A percentile compares a stretch with the other conserved stretches of the same genome.
These are phyloP conservation scores for Harpagifer antarcticus DNA, from an alignment of 2,797 vertebrate species.

Conservation along the genomic window DNA sequence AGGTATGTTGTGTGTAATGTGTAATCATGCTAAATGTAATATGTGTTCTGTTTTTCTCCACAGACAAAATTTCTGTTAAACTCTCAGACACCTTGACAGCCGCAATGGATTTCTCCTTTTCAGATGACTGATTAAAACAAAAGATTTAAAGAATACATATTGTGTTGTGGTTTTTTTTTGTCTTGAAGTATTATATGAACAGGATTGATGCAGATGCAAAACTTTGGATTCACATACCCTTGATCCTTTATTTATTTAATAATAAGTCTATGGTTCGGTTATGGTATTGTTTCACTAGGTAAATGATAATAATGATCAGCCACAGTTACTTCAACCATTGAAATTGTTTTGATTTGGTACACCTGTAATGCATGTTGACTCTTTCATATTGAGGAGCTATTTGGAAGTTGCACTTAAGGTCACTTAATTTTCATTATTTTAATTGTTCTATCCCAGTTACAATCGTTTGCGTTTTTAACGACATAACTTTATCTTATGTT, in stretches of 20 bases:
- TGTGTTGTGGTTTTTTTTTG: slow-evolving; percentile 22
- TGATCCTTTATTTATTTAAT: neutral
- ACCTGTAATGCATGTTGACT: too few relatives aligned
- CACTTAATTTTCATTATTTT: too few relatives aligned
- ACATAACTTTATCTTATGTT: too few relatives aligned
- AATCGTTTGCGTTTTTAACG: neutral
- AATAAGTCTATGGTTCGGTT: neutral
- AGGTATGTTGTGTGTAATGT: neutral
- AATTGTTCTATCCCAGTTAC: neutral
- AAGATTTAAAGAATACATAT: neutral
- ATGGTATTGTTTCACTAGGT: neutral
- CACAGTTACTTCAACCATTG: neutral
- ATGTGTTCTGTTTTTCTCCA: slow-evolving; percentile 37
- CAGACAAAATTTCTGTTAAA: slow-evolving; percentile 94
- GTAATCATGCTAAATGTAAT: neutral
- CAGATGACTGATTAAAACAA: slow-evolving; percentile 63
- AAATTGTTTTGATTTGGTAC: neutral
- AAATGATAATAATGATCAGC: neutral
- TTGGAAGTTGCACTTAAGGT: neutral
- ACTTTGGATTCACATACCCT: neutral
- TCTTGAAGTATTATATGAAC: too few relatives aligned
- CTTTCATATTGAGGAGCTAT: neutral
- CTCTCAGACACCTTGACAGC: slow-evolving; percentile 90
- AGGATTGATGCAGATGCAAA: neutral
- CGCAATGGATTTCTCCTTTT: slow-evolving; percentile 88